Percentiles rank a stretch among this genome's conserved stretches.
phyloP scores from a whole-genome alignment of 2,797 vertebrate genomes.

The Anniella stebbinsi region DNA sequence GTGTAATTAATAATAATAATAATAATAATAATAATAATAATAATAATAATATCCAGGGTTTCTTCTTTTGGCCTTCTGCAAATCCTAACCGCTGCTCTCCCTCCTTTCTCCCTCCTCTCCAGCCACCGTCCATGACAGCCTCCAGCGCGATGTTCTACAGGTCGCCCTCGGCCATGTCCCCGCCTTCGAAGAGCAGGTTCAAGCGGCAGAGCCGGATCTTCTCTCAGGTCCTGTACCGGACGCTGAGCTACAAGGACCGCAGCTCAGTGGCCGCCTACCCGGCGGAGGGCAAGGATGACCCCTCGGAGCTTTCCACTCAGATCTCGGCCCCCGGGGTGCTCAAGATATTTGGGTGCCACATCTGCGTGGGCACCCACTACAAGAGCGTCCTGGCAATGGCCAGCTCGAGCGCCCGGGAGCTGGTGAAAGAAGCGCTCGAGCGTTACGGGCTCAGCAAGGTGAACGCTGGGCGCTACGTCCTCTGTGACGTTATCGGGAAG shows the following conservation, averaged over 20 bases:
- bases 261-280: slow-evolving; percentile 79
- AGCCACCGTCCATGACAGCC: slow-evolving; percentile 57
- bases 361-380: slow-evolving; percentile 93
- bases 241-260: slow-evolving; percentile 91
- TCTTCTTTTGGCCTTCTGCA: not conserved
- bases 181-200: slow-evolving; percentile 91
- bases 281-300: slow-evolving; percentile 82
- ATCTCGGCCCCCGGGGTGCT: slow-evolving; percentile 92
- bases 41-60: too few species aligned
- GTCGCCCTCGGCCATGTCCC: slow-evolving; percentile 91
- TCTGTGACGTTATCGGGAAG: slow-evolving; percentile 92
- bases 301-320: slow-evolving; percentile 93
- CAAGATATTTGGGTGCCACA: slow-evolving; percentile 95
- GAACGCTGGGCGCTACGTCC: slow-evolving; percentile 83
- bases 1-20: too few species aligned
- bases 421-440: slow-evolving; percentile 94
- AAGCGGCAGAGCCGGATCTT: slow-evolving; percentile 93
- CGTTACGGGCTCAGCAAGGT: slow-evolving; percentile 91
- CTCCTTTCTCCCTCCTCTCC: not conserved
- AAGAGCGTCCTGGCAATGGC: slow-evolving; percentile 95
- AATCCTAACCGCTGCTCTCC: not conserved
- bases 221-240: slow-evolving; percentile 90
- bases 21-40: too few species aligned
- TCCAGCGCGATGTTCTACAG: slow-evolving; percentile 91
- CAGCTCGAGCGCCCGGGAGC: slow-evolving; percentile 88